Percentiles rank a stretch among this genome's conserved stretches.
Evolutionary conservation across 2,888 invertebrate genomes (phyloP).

Genomic region (Aphidius colemani): DNA sequence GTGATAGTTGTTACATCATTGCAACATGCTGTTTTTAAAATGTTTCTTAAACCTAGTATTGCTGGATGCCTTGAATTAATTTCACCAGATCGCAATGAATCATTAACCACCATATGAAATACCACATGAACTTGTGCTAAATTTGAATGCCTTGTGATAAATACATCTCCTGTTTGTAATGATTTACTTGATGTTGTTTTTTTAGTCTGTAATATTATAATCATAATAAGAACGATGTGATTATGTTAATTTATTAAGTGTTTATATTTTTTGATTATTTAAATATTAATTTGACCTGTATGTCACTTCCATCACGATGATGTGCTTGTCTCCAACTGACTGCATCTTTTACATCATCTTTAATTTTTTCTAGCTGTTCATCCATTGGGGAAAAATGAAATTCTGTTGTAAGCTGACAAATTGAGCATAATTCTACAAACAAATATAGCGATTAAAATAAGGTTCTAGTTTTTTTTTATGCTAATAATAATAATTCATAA

Average conservation of each 20-base stretch:
- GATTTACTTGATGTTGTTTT: constrained; percentile 64
- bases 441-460: constrained; percentile 10
- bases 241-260: not conserved
- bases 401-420: constrained; percentile 84
- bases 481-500: too few species aligned
- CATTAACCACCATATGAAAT: constrained; percentile 94
- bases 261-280: not conserved
- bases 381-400: constrained; percentile 91
- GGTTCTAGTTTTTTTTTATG: constrained; percentile 9
- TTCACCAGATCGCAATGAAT: constrained; percentile 71
- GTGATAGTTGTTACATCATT: constrained; percentile 93
- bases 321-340: constrained; percentile 61
- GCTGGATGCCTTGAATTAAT: constrained; percentile 95
- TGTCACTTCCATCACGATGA: constrained; percentile 53
- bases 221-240: constrained; percentile 8
- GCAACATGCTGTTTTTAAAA: constrained; percentile 92
- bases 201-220: constrained; percentile 45
- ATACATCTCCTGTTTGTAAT: constrained; percentile 83
- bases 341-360: constrained; percentile 65
- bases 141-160: constrained; percentile 89
- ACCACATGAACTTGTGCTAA: constrained; percentile 92
- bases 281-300: constrained; percentile 42
- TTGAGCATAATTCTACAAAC: constrained; percentile 67
- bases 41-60: constrained; percentile 91
- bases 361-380: constrained; percentile 78